A percentile compares a stretch with the other conserved stretches of the same genome.
phyloP scores from a whole-genome alignment of 2,797 vertebrate genomes.

The Halcyon badia region DNA sequence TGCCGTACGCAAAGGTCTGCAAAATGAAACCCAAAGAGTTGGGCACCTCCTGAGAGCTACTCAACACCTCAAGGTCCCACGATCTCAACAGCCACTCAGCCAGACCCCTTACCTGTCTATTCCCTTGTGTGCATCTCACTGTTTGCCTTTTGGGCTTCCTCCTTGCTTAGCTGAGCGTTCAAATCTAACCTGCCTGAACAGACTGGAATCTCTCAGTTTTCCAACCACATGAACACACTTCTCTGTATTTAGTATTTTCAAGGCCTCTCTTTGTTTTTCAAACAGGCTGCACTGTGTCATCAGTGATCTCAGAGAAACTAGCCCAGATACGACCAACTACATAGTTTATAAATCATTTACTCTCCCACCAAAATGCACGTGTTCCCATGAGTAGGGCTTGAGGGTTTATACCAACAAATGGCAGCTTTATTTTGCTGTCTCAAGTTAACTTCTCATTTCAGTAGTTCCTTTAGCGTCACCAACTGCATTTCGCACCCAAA shows the following conservation, averaged over 20 bases:
- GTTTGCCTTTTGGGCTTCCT: neutral
- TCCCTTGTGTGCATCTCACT: neutral
- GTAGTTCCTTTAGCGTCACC: neutral
- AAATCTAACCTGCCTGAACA: neutral
- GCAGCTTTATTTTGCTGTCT: neutral
- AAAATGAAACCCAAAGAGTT: neutral
- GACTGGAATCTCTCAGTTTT: neutral
- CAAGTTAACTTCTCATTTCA: neutral
- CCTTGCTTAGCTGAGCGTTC: neutral
- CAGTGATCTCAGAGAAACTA: neutral
- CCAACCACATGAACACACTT: neutral
- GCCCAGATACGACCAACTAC: neutral
- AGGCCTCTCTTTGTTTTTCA: neutral
- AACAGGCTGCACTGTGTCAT: no score
- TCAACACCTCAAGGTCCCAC: neutral
- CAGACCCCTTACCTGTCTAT: neutral
- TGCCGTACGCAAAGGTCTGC: neutral
- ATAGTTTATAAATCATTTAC: neutral
- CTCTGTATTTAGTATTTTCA: neutral
- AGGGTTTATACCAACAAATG: neutral
- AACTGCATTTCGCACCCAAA: neutral
- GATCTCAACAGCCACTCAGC: neutral
- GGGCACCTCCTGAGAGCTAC: neutral
- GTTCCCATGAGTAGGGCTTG: neutral
- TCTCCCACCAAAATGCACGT: neutral